phyloP scores from a whole-genome alignment of 92 coral and sea anemone genomes.

The Meandrina meandrites region DNA sequence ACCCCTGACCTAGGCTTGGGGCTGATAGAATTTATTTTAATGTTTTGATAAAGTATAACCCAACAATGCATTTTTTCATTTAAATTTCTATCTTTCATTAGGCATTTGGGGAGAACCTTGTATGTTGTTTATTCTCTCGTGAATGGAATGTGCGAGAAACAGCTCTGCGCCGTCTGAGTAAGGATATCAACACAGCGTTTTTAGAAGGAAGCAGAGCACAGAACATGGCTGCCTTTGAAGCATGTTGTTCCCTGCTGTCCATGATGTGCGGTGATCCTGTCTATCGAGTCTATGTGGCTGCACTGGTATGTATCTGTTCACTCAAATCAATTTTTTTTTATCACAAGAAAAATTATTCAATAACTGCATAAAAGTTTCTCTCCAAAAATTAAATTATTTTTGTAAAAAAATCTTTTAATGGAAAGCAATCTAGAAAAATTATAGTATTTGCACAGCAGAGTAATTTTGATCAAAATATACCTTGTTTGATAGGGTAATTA shows the following conservation, averaged over 20 bases:
- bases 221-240: constrained; percentile 68
- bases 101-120: constrained; percentile 95
- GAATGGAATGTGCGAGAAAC: constrained; percentile 97
- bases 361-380: too few relatives aligned
- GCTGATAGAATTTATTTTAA: too few relatives aligned
- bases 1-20: too few relatives aligned
- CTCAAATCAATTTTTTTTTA: background rate
- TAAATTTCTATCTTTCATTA: background rate
- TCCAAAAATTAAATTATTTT: too few relatives aligned
- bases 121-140: constrained; percentile 88
- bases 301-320: constrained; percentile 60
- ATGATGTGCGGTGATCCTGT: constrained; percentile 99
- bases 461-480: too few relatives aligned
- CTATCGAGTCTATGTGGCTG: constrained; percentile 92
- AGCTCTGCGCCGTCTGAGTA: constrained; percentile 87
- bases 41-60: too few relatives aligned
- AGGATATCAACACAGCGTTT: constrained; percentile 59
- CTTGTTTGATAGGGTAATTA: too few relatives aligned
- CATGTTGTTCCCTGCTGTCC: constrained; percentile 80
- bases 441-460: too few relatives aligned
- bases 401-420: too few relatives aligned
- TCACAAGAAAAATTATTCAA: background rate
- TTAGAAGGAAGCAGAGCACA: constrained; percentile 43
- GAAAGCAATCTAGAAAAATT: too few relatives aligned
- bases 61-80: background rate